These are phyloP conservation scores for Otis tarda DNA, from an alignment of 2,113 vertebrate genomes.

Conservation along the genomic window DNA sequence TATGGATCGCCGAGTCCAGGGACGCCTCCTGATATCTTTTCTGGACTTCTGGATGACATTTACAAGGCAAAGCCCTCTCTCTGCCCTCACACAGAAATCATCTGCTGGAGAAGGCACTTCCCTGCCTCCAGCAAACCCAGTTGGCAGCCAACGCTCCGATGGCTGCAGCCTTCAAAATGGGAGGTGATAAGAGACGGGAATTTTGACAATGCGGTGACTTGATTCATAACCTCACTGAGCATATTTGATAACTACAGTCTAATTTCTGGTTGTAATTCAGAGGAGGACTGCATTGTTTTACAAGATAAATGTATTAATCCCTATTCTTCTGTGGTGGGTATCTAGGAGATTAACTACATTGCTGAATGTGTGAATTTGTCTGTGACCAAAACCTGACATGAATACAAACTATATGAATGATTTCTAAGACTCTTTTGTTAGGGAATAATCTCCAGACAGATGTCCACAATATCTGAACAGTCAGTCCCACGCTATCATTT, in stretches of 20 bases:
- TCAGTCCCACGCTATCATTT: slow-evolving; percentile 10
- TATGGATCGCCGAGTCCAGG: slow-evolving; percentile 59
- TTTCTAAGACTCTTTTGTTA: slow-evolving; percentile 56
- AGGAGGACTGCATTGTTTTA: slow-evolving; percentile 70
- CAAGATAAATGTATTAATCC: slow-evolving; percentile 75
- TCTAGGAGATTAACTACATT: slow-evolving; percentile 71
- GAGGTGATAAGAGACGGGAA: slow-evolving; percentile 36
- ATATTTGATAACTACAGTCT: slow-evolving; percentile 68
- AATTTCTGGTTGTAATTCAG: slow-evolving; percentile 73
- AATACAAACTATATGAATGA: slow-evolving; percentile 69
- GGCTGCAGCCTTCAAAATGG: slow-evolving; percentile 26
- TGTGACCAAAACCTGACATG: slow-evolving; percentile 68
- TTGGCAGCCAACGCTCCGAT: slow-evolving; percentile 30
- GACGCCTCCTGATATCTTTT: slow-evolving; percentile 22
- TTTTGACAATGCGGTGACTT: slow-evolving; percentile 61
- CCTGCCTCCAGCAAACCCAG: slow-evolving; percentile 54
- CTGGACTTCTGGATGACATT: slow-evolving; percentile 60
- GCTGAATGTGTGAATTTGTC: slow-evolving; percentile 74
- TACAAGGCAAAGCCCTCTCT: slow-evolving; percentile 67
- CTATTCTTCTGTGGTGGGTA: slow-evolving; percentile 66
- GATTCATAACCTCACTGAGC: slow-evolving; percentile 70
- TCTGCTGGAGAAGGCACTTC: slow-evolving; percentile 58
- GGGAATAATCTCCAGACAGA: slow-evolving; percentile 36
- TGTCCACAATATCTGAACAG: background rate
- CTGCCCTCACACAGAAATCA: slow-evolving; percentile 47